Conservation (phyloP, 2,113 vertebrate genomes). For the Poeciliopsis prolifica region DNA sequence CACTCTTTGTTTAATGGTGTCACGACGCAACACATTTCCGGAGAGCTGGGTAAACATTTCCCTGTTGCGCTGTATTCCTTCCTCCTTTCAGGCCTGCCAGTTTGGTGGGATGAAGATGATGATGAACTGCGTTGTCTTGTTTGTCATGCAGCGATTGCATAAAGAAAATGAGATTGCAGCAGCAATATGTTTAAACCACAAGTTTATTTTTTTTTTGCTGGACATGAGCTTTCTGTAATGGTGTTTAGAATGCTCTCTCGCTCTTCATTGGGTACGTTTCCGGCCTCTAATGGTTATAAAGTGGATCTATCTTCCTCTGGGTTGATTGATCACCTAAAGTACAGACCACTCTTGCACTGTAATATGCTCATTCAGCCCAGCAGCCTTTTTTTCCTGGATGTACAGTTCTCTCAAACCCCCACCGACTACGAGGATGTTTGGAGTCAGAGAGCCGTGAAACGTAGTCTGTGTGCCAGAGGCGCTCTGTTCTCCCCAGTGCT, state of each 20-base stretch:
- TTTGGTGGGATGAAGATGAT: constrained; percentile 41
- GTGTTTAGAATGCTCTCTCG: constrained; percentile 48
- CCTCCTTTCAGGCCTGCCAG: constrained; percentile 25
- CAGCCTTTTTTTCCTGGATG: constrained; percentile 42
- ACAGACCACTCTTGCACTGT: constrained; percentile 50
- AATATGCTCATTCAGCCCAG: constrained; percentile 48
- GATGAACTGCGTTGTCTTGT: constrained; percentile 53
- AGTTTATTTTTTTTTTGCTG: constrained; percentile 17
- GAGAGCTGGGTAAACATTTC: constrained; percentile 37
- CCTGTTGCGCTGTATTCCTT: constrained; percentile 43
- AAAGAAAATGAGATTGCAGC: constrained; percentile 47
- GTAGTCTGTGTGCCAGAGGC: constrained; percentile 26
- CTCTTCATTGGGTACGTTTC: constrained; percentile 59
- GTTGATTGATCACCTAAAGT: constrained; percentile 72
- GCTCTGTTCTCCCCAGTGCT: constrained; percentile 24
- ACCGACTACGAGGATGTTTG: constrained; percentile 32
- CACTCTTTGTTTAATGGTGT: constrained; percentile 41
- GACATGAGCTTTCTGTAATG: constrained; percentile 48
- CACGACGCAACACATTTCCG: constrained; percentile 41
- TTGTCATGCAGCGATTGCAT: constrained; percentile 36
- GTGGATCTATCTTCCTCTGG: constrained; percentile 52
- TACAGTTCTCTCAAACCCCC: constrained; percentile 43
- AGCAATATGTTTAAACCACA: constrained; percentile 24
- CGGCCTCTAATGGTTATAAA: constrained; percentile 67
- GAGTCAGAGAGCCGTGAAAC: constrained; percentile 45